Evolutionary conservation across 1,140 invertebrate genomes (phyloP), one percentile per base, ranked within the genome.

Genomic region (Brachionus calyciflorus): DNA sequence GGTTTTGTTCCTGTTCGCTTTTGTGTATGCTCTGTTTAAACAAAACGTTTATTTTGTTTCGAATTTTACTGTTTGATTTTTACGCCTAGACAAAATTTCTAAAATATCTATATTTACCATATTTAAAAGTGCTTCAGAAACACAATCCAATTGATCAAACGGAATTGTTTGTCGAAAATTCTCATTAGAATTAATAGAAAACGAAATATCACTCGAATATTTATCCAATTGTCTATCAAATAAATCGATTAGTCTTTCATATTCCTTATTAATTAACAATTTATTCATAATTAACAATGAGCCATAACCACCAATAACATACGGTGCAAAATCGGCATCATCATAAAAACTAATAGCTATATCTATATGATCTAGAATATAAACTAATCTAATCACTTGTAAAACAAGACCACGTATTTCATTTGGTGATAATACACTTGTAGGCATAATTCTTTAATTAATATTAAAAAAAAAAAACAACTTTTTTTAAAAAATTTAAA

Each of bases 141-240:
- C 69, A 55, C 69, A 51, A 24, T 73, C 51, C 28, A 73, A 37
- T 21, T 73, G 69, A 51, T 73, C 69, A 21, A 73, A 73, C 24
- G 69, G 69, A 12, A 73, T 73, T 9, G 17, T 40, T 51, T 73
- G 69, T 37, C 69, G 44, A 28, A 73, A 73, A 12, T 51, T 28
- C n/a, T 51, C 46, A 37, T 9, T 49, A 1, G 69, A 9, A 21
- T 33, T 73, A 33, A 26, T 73, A 6, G 69, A 73, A 73, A 51
- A 73, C 12, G 69, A 73, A 41, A 37, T 24, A 21, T 51, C 48
- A 19, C 9, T 49, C 37, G 46, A 51, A 51, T 51, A 73, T 14
- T 49, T 14, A 24, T 28, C 33, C 10, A 73, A 19, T 30, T 73
- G 69, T n/a, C 51, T 14, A 12, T 51, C 46, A 55, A 73, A 73